Percentiles rank a stretch among this genome's conserved stretches.
Conservation (phyloP, 2,888 invertebrate species). For the Pachydiplax longipennis region DNA sequence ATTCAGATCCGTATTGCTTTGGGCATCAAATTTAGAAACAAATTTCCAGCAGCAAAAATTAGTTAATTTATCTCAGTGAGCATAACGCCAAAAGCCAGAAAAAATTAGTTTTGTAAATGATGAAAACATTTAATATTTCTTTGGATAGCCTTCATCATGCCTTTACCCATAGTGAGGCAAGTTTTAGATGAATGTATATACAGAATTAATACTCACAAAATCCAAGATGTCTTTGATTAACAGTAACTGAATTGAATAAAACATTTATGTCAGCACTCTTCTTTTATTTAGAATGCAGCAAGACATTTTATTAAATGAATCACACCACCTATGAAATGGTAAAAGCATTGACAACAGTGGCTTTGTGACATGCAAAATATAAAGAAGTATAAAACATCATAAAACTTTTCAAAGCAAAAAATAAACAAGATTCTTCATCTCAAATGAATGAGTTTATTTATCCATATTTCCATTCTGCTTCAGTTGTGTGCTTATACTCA, state of each 20-base stretch:
- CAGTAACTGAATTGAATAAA: neutral
- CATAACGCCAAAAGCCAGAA: too few species aligned
- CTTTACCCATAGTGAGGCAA: too few species aligned
- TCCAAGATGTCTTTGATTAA: too few species aligned
- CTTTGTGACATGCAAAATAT: neutral
- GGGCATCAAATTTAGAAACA: too few species aligned
- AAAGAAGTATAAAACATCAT: neutral
- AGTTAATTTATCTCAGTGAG: too few species aligned
- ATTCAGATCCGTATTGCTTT: too few species aligned
- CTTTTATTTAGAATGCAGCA: conserved; percentile 27
- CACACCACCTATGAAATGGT: neutral
- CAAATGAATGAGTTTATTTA: neutral
- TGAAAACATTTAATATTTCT: too few species aligned
- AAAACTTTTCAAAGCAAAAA: conserved; percentile 1
- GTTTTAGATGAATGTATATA: too few species aligned
- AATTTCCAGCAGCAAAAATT: too few species aligned
- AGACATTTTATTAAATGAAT: conserved; percentile 5
- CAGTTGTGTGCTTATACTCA: neutral
- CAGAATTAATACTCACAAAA: too few species aligned
- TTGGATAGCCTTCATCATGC: too few species aligned
- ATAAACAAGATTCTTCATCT: neutral
- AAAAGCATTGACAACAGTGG: neutral
- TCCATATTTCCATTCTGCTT: neutral
- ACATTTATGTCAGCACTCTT: conserved; percentile 5
- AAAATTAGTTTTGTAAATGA: too few species aligned